Conservation (phyloP, 1,140 invertebrate species). For the Brachionus koreanus region DNA sequence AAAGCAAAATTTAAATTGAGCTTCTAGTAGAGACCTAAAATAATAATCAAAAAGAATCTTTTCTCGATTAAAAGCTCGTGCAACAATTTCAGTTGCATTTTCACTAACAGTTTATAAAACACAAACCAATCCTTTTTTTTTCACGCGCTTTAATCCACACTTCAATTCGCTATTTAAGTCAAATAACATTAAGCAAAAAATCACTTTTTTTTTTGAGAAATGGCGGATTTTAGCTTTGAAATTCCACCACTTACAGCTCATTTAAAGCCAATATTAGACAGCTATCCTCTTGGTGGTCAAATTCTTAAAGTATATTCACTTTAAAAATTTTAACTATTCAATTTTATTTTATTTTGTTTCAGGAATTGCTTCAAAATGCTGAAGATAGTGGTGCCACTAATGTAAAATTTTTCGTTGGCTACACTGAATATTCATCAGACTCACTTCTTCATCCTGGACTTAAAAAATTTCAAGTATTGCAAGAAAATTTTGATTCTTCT, state of each 20-base stretch:
- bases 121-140: background rate
- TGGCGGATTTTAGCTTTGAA: conserved; percentile 18
- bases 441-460: conserved; percentile 45
- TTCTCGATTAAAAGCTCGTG: background rate
- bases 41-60: background rate
- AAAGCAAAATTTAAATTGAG: background rate
- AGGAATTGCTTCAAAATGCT: conserved; percentile 59
- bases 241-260: background rate
- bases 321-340: background rate
- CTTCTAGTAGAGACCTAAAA: background rate
- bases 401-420: conserved; percentile 52
- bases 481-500: background rate
- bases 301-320: background rate
- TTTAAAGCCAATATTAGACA: background rate
- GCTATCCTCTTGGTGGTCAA: conserved; percentile 25
- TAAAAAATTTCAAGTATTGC: background rate
- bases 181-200: background rate
- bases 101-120: background rate
- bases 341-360: background rate
- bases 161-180: background rate
- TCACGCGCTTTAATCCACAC: background rate
- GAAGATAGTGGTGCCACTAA: conserved; percentile 55
- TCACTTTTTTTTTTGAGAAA: background rate
- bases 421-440: conserved; percentile 46
- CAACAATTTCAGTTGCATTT: background rate